Base-by-base conservation (phyloP, 1,140 invertebrate genomes). In the Hyposmocoma kahamanoa region DNA sequence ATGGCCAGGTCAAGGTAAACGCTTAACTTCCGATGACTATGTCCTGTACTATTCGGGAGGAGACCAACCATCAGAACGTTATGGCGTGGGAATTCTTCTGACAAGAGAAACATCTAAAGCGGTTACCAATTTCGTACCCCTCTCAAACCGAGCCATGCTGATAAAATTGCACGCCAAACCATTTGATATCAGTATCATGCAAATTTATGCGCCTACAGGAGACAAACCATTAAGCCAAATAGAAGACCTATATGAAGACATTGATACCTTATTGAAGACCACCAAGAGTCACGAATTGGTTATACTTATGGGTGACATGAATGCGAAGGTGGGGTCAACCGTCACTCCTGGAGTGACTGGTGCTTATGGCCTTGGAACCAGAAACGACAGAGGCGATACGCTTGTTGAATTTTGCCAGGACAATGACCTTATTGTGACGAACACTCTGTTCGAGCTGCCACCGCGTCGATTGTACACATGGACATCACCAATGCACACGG, bases 311-410 rank as follows among this genome's bases (percentile, higher is more conserved):
- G 58, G 61, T 9, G 60, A 58, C 15, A 39, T 50, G 1, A 62
- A 67, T 41, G 57, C 57, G 1, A 60, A 63, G 19, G 41, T 63
- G 10, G 61, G 58, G 21, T n/a, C 39, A 9, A 59, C 60, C 2
- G 10, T 11, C 2, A 19, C 20, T 0, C 54, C 56, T 18, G n/a
- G 46, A 11, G n/a, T 45, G 11, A 18, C 19, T 30, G 43, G 43
- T 4, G 18, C 10, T 13, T 56, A 28, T 49, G 65, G 64, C 9
- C 30, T 72, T 21, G 63, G 42, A 42, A 50, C 42, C 39, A 32
- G 59, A 17, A 77, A 70, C 57, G 54, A 50, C 24, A 57, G 58
- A n/a, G 62, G 60, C 42, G 66, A 68, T 26, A 32, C 54, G 18
- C 15, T 74, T 24, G 26, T 50, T 36, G 17, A 72, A 50, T 69